Conservation (phyloP, 2,113 vertebrate genomes). For the Phylloscopus trochilus region DNA sequence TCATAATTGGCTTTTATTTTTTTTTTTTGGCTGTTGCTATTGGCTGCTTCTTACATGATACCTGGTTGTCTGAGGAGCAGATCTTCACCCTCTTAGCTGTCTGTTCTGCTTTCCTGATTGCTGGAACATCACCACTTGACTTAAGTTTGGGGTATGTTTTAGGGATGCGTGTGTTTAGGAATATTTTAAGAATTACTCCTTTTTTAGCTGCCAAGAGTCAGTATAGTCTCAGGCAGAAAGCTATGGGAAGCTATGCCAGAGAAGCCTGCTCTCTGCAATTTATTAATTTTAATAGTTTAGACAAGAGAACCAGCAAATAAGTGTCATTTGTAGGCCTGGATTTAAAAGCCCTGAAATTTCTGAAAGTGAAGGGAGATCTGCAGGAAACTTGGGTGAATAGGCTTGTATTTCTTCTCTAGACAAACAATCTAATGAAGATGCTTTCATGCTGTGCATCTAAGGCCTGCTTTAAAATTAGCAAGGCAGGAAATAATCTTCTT, state of each 20-base stretch:
- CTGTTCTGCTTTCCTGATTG: neutral
- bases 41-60: neutral
- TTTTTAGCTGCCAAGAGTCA: neutral
- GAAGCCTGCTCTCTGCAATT: neutral
- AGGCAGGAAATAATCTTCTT: neutral
- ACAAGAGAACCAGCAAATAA: neutral
- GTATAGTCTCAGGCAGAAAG: neutral
- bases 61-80: neutral
- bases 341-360: neutral
- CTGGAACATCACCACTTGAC: neutral
- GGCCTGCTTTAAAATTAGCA: neutral
- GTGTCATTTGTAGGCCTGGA: neutral
- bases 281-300: neutral
- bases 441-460: neutral
- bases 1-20: neutral
- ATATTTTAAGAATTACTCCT: neutral
- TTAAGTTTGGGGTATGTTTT: neutral
- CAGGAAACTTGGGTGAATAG: neutral
- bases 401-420: neutral
- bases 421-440: neutral
- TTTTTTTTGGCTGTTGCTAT: neutral
- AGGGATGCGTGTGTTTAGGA: neutral
- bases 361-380: neutral
- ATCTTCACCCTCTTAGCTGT: neutral
- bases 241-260: neutral